phyloP scores from a whole-genome alignment of 2,888 invertebrate species.

The Drosophila greeni region DNA sequence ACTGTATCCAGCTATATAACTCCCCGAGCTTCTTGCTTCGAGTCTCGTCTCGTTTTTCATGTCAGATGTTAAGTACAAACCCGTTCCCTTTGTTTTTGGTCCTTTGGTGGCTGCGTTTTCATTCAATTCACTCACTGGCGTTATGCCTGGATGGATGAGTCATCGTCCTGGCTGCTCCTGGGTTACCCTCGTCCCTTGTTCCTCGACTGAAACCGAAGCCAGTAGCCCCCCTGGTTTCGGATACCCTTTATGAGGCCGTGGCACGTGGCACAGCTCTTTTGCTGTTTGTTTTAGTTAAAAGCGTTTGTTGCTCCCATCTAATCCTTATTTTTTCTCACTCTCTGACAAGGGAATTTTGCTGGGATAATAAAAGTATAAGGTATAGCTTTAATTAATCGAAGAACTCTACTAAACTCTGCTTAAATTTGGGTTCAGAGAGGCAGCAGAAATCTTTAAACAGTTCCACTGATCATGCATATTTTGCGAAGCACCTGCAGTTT shows the following conservation, averaged over 20 bases:
- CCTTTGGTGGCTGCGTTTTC: conserved; percentile 34
- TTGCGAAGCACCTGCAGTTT: no score
- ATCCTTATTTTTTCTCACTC: conserved; percentile 23
- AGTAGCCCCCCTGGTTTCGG: neutral
- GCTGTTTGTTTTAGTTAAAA: conserved; percentile 62
- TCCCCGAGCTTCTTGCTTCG: conserved; percentile 4
- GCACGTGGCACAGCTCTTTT: conserved; percentile 54
- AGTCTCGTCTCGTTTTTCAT: conserved; percentile 43
- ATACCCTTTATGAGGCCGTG: conserved; percentile 9
- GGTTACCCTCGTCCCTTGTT: neutral
- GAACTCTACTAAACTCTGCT: no score
- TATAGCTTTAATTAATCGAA: neutral
- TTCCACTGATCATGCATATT: no score
- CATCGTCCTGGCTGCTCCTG: conserved; percentile 49
- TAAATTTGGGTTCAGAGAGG: no score
- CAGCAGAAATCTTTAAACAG: no score
- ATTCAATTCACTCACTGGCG: conserved; percentile 42
- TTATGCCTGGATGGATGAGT: conserved; percentile 58
- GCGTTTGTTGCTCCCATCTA: conserved; percentile 56
- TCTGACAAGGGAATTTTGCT: neutral
- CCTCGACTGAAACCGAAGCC: neutral
- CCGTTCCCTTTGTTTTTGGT: conserved; percentile 3
- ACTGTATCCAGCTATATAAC: conserved; percentile 4
- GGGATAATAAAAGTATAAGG: neutral
- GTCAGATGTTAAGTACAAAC: conserved; percentile 65